Base-by-base conservation (phyloP, 2,797 vertebrate species). In the Phalanger gymnotis region DNA sequence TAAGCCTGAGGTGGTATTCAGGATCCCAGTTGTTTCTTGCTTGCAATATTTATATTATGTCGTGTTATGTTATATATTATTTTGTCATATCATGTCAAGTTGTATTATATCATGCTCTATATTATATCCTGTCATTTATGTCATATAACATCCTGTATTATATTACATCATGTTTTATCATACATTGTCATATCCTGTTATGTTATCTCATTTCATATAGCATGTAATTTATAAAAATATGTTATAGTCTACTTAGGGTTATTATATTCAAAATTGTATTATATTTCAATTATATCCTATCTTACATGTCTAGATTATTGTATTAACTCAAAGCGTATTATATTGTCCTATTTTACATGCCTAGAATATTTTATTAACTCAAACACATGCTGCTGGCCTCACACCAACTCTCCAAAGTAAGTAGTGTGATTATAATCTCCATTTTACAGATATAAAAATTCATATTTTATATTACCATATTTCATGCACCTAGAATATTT, bases 341-440 rank as follows among this genome's bases (percentile, higher is more conserved):
- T n/a, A 28, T 58, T 90, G 13, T 13, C 30, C 3, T 40, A 31
- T 30, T 47, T 0, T 12, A 53, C 22, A 25, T 87, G 66, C 93
- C 56, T 53, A 87, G 90, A 54, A 87, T 19, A 22, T 47, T 22
- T 54, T 27, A 81, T 58, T 27, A 58, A 58, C 30, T 58, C 30
- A 58, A 31, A 58, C 31, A 58, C 13, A 3, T 52, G 57, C 28
- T 55, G 91, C 51, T 25, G 92, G 94, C 94, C 91, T 90, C 30
- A 95, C 22, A 93, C 54, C 93, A 91, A 0, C 87, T 30, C 91
- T 93, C 14, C 87, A 73, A 94, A 47, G 73, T 73, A 53, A n/a
- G 6, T 40, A n/a, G 54, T 55, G 1, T 91, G 73, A 22, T 58
- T 58, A 66, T 89, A 92, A 28, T 55, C 7, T 91, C 91, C 56